Conservation (phyloP, 2,888 invertebrate genomes). For the Cremastinae sp. region DNA sequence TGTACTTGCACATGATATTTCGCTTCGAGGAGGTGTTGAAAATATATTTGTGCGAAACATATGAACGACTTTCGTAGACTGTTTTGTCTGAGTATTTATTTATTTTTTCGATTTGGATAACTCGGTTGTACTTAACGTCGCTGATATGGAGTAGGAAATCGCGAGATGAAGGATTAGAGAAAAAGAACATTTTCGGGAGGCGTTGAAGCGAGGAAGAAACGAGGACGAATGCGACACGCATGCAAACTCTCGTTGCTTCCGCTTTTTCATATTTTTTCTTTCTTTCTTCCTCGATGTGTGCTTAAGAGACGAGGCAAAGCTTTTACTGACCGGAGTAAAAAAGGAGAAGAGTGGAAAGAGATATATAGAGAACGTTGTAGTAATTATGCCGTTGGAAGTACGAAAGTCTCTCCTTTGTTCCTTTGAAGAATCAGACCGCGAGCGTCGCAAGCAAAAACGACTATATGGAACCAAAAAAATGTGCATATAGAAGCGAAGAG, state of each 20-base stretch:
- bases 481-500: constrained; percentile 15
- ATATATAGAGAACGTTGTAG: constrained; percentile 23
- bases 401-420: constrained; percentile 53
- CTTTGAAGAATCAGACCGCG: constrained; percentile 50
- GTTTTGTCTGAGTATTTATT: too few relatives aligned
- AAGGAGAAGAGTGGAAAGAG: background rate
- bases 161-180: constrained; percentile 4
- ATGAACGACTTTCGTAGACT: too few relatives aligned
- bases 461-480: constrained; percentile 22
- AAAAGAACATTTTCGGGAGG: constrained; percentile 7
- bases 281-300: constrained; percentile 1
- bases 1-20: constrained; percentile 12
- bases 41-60: too few relatives aligned
- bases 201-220: constrained; percentile 25
- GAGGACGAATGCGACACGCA: constrained; percentile 41
- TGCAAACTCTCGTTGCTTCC: constrained; percentile 5
- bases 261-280: constrained; percentile 1
- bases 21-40: background rate
- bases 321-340: constrained; percentile 15
- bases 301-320: constrained; percentile 4
- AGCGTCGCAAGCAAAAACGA: constrained; percentile 14
- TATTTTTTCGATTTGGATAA: too few relatives aligned
- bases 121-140: background rate
- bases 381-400: constrained; percentile 56
- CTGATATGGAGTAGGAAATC: background rate